These are phyloP conservation scores for Orchestia grillus DNA, from an alignment of 1,140 invertebrate species.

Conservation along the genomic window DNA sequence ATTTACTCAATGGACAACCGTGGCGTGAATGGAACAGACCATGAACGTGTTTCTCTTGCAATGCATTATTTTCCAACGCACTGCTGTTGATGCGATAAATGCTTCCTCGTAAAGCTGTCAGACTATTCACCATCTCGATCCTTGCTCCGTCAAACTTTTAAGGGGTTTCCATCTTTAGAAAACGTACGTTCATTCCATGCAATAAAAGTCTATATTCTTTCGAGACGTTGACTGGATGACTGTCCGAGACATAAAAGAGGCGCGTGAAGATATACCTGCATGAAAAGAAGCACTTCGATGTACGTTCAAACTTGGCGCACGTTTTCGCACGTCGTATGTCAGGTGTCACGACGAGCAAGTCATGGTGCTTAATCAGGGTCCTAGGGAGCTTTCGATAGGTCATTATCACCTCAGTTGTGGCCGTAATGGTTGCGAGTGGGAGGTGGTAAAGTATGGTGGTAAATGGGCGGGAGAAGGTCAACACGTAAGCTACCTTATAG, in stretches of 20 bases:
- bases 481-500: too few species aligned
- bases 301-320: neutral
- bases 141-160: neutral
- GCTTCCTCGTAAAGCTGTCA: too few species aligned
- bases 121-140: neutral
- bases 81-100: too few species aligned
- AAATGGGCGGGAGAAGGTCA: neutral
- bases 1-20: neutral
- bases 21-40: neutral
- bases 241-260: neutral
- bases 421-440: neutral
- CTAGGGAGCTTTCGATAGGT: neutral
- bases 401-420: neutral
- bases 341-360: neutral
- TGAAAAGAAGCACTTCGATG: neutral
- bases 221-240: neutral
- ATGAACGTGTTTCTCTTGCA: neutral
- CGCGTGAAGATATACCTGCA: neutral
- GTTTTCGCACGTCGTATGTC: neutral
- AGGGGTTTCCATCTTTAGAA: neutral
- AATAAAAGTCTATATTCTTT: neutral
- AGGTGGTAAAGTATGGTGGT: neutral
- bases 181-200: neutral
- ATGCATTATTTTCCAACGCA: too few species aligned
- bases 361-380: neutral